Base-by-base conservation (phyloP, 2,113 vertebrate genomes). In the Dermatemys mawii region DNA sequence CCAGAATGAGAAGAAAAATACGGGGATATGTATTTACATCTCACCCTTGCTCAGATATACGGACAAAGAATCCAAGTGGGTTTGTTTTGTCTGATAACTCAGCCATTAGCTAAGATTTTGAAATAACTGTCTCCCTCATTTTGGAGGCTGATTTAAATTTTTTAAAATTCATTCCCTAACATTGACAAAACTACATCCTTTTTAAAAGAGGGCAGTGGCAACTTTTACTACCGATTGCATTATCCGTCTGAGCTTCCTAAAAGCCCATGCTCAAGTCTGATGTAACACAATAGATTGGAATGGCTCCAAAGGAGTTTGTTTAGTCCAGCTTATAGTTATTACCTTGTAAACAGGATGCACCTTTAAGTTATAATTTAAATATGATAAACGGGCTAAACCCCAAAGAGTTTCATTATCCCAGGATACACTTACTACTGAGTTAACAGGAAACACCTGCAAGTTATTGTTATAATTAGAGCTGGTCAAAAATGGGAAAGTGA, bases 341-440 rank as follows among this genome's bases (percentile, higher is more conserved):
- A 93, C 94, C 90, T 92, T 93, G 92, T 97, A 97, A 97, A 97
- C 97, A 97, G 97, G 97, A 97, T 97, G 79, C 97, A 97, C 95
- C 96, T 97, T 97, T 96, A 94, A 96, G 86, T 96, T 97, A 96
- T 95, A 96, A 95, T 96, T 97, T 97, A 96, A 96, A 97, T 97
- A 96, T 90, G 97, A 96, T 95, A 97, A 96, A 96, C 83, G 87
- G 91, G 78, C 54, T 90, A 91, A 97, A 83, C 86, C n/a, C 92
- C 90, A 86, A 26, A 83, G 88, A 84, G 79, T 96, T 97, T 93
- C 94, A 96, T 92, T 93, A 92, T 96, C 94, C 78, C 86, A 92
- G 90, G 86, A 95, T 91, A 94, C 63, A 91, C 90, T 96, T 96
- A 97, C 95, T 97, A 97, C 93, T 81, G 92, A 84, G 57, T 96